A percentile compares a stretch with the other conserved stretches of the same genome.
Conservation (phyloP, 2,113 vertebrate genomes). For the Microtus montanus region DNA sequence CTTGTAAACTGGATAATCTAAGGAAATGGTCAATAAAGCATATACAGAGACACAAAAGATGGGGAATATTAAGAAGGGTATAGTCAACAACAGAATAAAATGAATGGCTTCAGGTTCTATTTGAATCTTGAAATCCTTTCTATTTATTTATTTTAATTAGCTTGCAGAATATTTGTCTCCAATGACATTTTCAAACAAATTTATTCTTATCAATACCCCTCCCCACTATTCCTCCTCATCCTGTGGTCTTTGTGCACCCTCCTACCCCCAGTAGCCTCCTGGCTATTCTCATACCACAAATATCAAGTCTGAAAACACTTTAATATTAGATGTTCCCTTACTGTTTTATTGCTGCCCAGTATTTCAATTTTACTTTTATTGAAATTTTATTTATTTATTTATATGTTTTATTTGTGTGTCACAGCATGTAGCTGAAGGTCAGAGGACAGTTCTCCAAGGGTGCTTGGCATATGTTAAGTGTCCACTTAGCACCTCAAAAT, state of each 20-base stretch:
- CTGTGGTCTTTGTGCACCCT: background rate
- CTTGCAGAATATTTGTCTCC: background rate
- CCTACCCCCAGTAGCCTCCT: background rate
- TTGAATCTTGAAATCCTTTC: background rate
- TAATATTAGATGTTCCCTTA: background rate
- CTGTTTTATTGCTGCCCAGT: background rate
- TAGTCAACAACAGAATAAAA: conserved; percentile 31
- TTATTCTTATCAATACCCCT: no score
- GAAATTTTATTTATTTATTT: background rate
- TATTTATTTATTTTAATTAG: background rate
- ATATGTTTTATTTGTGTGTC: background rate
- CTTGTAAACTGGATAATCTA: background rate
- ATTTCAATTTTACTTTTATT: background rate
- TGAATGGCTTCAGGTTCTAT: background rate
- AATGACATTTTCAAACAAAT: background rate
- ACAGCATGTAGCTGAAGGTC: background rate
- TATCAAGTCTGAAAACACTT: background rate
- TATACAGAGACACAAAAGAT: background rate
- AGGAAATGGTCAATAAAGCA: background rate
- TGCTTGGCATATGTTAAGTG: background rate
- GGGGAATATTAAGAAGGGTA: background rate
- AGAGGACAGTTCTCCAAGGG: background rate
- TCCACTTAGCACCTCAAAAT: background rate
- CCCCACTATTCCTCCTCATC: background rate
- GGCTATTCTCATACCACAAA: background rate